Percentiles rank a stretch among this genome's conserved stretches.
Conservation (phyloP, 2,797 vertebrate species). For the Xiphophorus birchmanni region DNA sequence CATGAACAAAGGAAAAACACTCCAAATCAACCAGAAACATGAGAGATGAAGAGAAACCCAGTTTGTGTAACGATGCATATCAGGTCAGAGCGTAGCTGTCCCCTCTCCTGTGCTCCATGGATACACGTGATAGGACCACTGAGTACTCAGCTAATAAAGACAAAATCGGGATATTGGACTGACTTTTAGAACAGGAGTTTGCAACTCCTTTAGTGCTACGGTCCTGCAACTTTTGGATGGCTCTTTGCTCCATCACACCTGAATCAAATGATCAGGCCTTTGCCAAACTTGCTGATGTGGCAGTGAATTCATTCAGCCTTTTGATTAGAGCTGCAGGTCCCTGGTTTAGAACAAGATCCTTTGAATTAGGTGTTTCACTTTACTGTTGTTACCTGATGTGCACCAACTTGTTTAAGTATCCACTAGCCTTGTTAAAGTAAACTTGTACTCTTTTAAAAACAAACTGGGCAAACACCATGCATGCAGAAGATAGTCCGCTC, state of each 20-base stretch:
- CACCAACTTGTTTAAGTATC: neutral
- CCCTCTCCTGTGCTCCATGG: slow-evolving; percentile 24
- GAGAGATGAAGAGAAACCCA: slow-evolving; percentile 15
- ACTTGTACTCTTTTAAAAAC: neutral
- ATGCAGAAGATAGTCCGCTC: neutral
- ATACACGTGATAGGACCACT: slow-evolving; percentile 30
- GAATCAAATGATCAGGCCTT: neutral
- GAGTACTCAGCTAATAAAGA: slow-evolving; percentile 9
- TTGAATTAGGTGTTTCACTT: neutral
- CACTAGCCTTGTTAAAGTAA: neutral
- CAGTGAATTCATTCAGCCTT: neutral
- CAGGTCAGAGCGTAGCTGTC: slow-evolving; percentile 26
- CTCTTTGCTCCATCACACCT: neutral
- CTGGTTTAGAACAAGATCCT: neutral
- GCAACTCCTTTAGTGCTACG: neutral
- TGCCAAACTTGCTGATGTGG: neutral
- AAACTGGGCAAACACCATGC: neutral
- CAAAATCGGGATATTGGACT: neutral
- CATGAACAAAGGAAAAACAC: slow-evolving; percentile 23
- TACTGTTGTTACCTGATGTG: neutral
- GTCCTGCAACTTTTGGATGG: neutral
- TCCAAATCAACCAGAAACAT: slow-evolving; percentile 27
- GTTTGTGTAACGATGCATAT: slow-evolving; percentile 12
- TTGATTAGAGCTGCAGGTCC: neutral
- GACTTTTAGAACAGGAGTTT: neutral